Conservation (phyloP, 2,888 invertebrate genomes). For the Tetranychus piercei region DNA sequence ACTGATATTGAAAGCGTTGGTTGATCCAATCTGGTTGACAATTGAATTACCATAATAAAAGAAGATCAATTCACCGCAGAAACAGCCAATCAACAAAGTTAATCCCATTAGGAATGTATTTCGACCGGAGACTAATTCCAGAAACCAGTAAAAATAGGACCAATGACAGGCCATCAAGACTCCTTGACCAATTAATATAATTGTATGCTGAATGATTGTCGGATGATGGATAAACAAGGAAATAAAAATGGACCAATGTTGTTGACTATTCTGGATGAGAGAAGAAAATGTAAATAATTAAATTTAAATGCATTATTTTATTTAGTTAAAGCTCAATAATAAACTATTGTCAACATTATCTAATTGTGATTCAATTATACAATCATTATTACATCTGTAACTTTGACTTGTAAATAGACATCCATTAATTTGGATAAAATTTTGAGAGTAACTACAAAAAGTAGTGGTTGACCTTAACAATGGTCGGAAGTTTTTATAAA, state of each 20-base stretch:
- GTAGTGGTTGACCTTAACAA: too few relatives aligned
- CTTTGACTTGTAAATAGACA: too few relatives aligned
- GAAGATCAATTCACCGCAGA: constrained; percentile 26
- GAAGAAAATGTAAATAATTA: too few relatives aligned
- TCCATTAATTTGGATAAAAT: too few relatives aligned
- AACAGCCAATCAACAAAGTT: constrained; percentile 25
- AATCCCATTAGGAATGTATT: constrained; percentile 23
- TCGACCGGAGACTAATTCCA: constrained; percentile 21
- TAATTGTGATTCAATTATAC: too few relatives aligned
- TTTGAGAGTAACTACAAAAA: too few relatives aligned
- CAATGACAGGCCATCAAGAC: constrained; percentile 26
- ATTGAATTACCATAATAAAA: constrained; percentile 43
- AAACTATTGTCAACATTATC: too few relatives aligned
- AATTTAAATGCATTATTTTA: too few relatives aligned
- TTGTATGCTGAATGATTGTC: constrained; percentile 18
- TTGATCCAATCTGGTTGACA: constrained; percentile 57
- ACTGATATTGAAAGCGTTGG: constrained; percentile 62
- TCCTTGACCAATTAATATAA: constrained; percentile 24
- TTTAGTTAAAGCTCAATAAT: too few relatives aligned
- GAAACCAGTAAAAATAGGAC: constrained; percentile 26
- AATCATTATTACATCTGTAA: too few relatives aligned
- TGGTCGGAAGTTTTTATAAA: too few relatives aligned
- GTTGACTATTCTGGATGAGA: not conserved
- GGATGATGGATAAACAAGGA: constrained; percentile 13
- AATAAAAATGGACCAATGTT: not conserved